Evolutionary conservation across 2,888 invertebrate species (phyloP), one percentile per base, ranked within the genome.

Genomic region (Micoletzkya japonica): DNA sequence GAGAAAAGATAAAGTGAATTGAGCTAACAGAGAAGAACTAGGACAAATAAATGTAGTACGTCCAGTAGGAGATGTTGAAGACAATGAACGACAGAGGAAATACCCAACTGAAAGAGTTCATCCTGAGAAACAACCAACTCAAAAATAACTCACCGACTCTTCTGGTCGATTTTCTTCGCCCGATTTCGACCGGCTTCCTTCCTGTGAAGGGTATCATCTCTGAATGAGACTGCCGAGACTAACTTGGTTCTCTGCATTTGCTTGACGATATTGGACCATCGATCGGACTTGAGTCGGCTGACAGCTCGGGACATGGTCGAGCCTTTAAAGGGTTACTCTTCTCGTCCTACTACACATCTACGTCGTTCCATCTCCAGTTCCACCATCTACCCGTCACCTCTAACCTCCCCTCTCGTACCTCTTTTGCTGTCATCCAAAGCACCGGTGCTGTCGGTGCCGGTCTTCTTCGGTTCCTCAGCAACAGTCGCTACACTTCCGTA

Each of bases 41-140:
- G 28, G 59, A 77, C 71, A 73, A 75, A 57, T 73, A 77, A 7
- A 83, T 66, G 72, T 85, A 85, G 67, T 85, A 85, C n/a, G 72
- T 69, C 85, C 85, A 85, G 67, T 85, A 85, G 32, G 71, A 70
- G n/a, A 82, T 58, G 54, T 85, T 85, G 74, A 85, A 85, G n/a
- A 82, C 74, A n/a, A 79, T 61, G 69, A 85, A 85, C 0, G 81
- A 59, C 1, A 82, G 68, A 6, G 85, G 85, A 64, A 85, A 85
- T 24, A 81, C 73, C 82, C 83, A 82, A 54, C 85, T 74, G 64
- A 54, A 54, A 54, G 7, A 17, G 24, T 54, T 14, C 7, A 54
- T 54, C n/a, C n/a, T n/a, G n/a, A n/a, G 85, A 64, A 85, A 85
- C 26, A 81, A 73, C 82, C 83, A 82, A 54, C 85, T 74, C 54